phyloP scores from a whole-genome alignment of 2,113 vertebrate genomes.

The Dicerorhinus sumatrensis region DNA sequence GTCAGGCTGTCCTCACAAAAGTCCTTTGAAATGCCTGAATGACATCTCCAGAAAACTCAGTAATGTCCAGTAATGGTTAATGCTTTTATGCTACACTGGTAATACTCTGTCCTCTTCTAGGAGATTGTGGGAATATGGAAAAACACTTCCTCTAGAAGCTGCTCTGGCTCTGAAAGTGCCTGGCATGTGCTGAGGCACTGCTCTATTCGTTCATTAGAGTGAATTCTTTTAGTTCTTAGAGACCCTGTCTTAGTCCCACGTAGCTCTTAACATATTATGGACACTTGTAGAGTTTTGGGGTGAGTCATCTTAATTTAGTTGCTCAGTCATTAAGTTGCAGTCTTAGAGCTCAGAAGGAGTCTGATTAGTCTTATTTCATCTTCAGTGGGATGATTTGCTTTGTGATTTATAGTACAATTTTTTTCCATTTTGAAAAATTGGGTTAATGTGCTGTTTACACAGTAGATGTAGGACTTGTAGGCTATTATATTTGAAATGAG shows the following conservation, averaged over 20 bases:
- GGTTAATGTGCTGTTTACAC: background rate
- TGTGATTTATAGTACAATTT: background rate
- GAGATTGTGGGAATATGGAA: background rate
- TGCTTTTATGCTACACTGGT: background rate
- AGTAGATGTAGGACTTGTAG: background rate
- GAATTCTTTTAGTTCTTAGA: background rate
- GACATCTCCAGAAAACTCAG: background rate
- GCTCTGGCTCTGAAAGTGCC: background rate
- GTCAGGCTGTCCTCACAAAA: background rate
- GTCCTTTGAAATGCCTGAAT: background rate
- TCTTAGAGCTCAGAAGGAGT: background rate
- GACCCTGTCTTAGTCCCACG: background rate
- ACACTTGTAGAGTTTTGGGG: background rate
- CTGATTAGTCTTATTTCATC: background rate
- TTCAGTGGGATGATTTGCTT: background rate
- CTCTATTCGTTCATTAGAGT: background rate
- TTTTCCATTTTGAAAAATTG: slow-evolving; percentile 25
- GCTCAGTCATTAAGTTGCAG: background rate
- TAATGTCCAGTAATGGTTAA: background rate
- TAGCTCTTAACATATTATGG: background rate
- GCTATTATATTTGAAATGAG: slow-evolving; percentile 31
- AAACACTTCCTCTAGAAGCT: background rate
- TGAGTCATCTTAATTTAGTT: slow-evolving; percentile 23
- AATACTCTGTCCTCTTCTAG: background rate
- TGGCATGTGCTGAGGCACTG: background rate